Evolutionary conservation across 2,888 invertebrate species (phyloP).

Genomic region (Taphrorychus bicolor): DNA sequence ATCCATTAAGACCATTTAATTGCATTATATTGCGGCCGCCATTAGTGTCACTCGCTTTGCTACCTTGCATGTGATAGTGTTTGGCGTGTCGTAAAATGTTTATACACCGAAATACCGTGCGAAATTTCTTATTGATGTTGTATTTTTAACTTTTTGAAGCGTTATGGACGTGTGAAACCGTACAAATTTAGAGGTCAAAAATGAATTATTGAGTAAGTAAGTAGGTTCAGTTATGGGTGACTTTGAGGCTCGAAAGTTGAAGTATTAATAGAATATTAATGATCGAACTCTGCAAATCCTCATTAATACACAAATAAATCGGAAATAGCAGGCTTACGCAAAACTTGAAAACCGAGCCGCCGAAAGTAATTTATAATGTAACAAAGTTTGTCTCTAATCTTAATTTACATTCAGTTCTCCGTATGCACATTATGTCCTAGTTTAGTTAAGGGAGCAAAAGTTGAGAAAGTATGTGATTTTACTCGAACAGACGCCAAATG

Average conservation of each 20-base stretch:
- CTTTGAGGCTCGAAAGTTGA: neutral
- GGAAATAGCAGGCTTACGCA: neutral
- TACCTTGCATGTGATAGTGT: slow-evolving; percentile 32
- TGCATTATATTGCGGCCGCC: slow-evolving; percentile 35
- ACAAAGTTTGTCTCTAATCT: slow-evolving; percentile 31
- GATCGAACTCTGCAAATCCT: neutral
- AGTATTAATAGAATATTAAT: neutral
- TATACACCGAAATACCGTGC: slow-evolving; percentile 22
- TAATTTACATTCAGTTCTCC: slow-evolving; percentile 31
- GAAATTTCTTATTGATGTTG: neutral
- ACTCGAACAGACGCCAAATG: slow-evolving; percentile 44
- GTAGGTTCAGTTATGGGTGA: too few species aligned
- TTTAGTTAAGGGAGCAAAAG: slow-evolving; percentile 34
- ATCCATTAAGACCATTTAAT: slow-evolving; percentile 38
- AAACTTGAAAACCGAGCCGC: neutral
- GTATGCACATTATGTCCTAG: slow-evolving; percentile 29
- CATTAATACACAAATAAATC: neutral
- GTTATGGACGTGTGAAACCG: too few species aligned
- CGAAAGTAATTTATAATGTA: slow-evolving; percentile 29
- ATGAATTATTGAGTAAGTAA: too few species aligned
- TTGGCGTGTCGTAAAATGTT: slow-evolving; percentile 33
- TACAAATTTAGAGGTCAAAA: too few species aligned
- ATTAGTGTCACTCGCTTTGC: slow-evolving; percentile 33
- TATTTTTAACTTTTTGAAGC: neutral
- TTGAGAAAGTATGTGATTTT: slow-evolving; percentile 44